These are phyloP conservation scores for Pentamera pediparva DNA, from an alignment of 53 echinoderm and acorn worm species.

Conservation along the genomic window DNA sequence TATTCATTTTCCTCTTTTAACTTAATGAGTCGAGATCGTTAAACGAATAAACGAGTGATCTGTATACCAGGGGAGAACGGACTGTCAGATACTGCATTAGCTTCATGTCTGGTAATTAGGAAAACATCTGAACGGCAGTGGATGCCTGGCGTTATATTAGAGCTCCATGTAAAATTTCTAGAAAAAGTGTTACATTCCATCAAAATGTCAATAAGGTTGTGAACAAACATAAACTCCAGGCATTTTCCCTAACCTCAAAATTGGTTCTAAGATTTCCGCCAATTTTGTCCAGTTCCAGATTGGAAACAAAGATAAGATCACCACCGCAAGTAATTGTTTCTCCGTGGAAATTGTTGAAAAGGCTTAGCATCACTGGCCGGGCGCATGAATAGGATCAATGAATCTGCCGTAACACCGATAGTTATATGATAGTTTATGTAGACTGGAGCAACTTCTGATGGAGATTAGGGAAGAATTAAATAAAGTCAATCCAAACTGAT, in stretches of 20 bases:
- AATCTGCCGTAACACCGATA: too few relatives aligned
- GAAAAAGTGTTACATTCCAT: not conserved
- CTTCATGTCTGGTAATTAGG: not conserved
- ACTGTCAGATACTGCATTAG: not conserved
- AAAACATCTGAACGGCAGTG: not conserved
- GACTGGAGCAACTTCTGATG: too few relatives aligned
- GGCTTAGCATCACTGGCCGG: too few relatives aligned
- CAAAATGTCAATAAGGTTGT: not conserved
- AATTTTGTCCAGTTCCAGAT: not conserved
- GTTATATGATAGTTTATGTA: too few relatives aligned
- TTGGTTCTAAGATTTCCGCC: constrained; percentile 8
- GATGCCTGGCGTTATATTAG: not conserved
- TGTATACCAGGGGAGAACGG: constrained; percentile 8
- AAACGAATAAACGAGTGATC: not conserved
- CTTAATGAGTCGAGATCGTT: not conserved
- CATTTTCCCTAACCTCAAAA: not conserved
- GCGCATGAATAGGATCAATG: too few relatives aligned
- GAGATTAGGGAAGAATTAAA: too few relatives aligned
- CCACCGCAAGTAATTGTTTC: not conserved
- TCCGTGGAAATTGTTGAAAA: not conserved
- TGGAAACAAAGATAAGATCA: not conserved
- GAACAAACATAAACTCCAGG: not conserved
- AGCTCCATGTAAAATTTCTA: not conserved
- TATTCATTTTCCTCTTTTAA: too few relatives aligned
- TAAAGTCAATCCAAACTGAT: too few relatives aligned